Evolutionary conservation across 2,888 invertebrate genomes (phyloP).

Genomic region (Drosophila leonis): DNA sequence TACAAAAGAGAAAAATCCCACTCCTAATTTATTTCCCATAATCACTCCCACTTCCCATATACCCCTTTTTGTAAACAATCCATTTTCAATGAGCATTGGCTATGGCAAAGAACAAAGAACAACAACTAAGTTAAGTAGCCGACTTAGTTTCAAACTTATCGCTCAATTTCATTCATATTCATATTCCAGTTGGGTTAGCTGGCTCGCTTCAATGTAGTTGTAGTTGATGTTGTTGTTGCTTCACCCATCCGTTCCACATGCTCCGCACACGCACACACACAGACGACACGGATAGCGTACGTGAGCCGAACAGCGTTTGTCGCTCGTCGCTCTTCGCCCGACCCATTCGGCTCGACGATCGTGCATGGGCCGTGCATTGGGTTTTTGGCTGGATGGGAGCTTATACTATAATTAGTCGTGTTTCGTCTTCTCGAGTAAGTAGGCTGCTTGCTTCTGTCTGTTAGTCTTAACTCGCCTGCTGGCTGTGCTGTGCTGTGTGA

Average conservation of each 20-base stretch:
- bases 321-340: constrained; percentile 21
- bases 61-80: background rate
- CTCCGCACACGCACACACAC: constrained; percentile 43
- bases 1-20: too few species aligned
- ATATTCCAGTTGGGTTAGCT: constrained; percentile 59
- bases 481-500: too few species aligned
- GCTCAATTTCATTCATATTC: constrained; percentile 68
- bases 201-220: constrained; percentile 19
- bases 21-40: background rate
- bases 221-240: constrained; percentile 66
- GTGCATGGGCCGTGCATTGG: constrained; percentile 44
- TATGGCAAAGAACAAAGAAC: constrained; percentile 29
- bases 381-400: constrained; percentile 78
- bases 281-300: constrained; percentile 62
- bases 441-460: too few species aligned
- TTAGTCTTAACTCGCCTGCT: too few species aligned
- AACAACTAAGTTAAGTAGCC: constrained; percentile 28
- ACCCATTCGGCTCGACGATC: constrained; percentile 25
- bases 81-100: background rate
- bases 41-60: background rate
- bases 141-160: constrained; percentile 63
- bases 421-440: too few species aligned
- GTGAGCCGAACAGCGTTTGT: constrained; percentile 48
- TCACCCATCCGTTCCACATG: constrained; percentile 67
- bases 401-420: too few species aligned